Evolutionary conservation across 2,888 invertebrate genomes (phyloP), one percentile per base, ranked within the genome.

Genomic region (Tenthredo livida): DNA sequence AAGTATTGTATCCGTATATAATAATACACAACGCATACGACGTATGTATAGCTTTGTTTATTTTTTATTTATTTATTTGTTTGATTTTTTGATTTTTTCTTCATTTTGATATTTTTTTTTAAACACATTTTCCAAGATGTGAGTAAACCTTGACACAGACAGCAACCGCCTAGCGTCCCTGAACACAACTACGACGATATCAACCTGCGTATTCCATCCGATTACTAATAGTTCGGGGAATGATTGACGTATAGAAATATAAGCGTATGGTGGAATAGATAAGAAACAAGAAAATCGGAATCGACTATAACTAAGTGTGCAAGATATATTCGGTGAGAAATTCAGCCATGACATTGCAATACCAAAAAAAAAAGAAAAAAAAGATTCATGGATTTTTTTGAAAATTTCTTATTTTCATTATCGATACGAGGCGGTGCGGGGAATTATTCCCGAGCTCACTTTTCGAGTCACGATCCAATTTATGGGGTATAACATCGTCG

Each of bases 91-190:
- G 1, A 29, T 21, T 29, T 33, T 33, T 33, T 33, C 4, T 33
- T 33, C 33, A 33, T 33, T 33, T 33, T 2, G 1, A 33, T 33
- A 2, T 6, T 40, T 61, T 61, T 40, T 37, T 40, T 37, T 21
- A 7, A 25, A 21, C 33, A 15, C 12, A 40, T 40, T 61, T 61
- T 40, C 25, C 12, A 21, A 58, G 40, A 61, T 21, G 40, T 80
- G 12, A 80, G 15, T 25, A 80, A 80, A 80, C 80, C 80, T 80
- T 80, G 80, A 80, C 80, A 58, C 80, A 80, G 80, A 80, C 61
- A 80, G 73, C 80, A 37, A 25, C 40, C 40, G 37, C 58, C 58
- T 4, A 21, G 47, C 21, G 80, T 54, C 77, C 77, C 77, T 77
- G 77, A 77, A 77, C 33, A 54, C 47, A 47, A n/a, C 29, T 43